Conservation (phyloP, 2,113 vertebrate genomes). For the Setophaga kirtlandii region DNA sequence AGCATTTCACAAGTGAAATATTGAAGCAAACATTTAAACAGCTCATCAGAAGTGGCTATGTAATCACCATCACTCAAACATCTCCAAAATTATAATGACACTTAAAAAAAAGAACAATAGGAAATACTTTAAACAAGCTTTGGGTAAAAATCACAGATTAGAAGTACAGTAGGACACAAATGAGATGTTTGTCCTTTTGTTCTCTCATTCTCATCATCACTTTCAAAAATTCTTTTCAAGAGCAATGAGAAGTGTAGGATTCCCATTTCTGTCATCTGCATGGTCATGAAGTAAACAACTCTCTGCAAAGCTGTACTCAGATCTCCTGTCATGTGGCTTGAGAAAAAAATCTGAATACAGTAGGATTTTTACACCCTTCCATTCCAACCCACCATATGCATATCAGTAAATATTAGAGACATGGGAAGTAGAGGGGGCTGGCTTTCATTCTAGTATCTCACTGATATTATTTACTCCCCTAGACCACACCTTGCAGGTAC, state of each 20-base stretch:
- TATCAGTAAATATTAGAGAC: neutral
- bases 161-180: neutral
- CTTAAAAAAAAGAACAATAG: neutral
- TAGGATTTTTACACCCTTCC: neutral
- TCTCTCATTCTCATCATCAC: neutral
- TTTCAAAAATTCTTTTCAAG: neutral
- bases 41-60: neutral
- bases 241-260: neutral
- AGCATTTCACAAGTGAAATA: neutral
- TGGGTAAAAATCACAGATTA: neutral
- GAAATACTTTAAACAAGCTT: neutral
- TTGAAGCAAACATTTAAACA: neutral
- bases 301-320: neutral
- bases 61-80: neutral
- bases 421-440: neutral
- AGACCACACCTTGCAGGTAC: neutral
- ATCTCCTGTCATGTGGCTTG: neutral
- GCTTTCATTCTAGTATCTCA: neutral
- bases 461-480: neutral
- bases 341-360: neutral
- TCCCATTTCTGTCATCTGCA: neutral
- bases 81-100: neutral
- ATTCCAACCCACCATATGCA: rapidly evolving
- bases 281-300: neutral
- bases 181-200: neutral